A percentile compares a stretch with the other conserved stretches of the same genome.
These are phyloP conservation scores for Rattus rattus DNA, from an alignment of 2,113 vertebrate genomes.

Conservation along the genomic window DNA sequence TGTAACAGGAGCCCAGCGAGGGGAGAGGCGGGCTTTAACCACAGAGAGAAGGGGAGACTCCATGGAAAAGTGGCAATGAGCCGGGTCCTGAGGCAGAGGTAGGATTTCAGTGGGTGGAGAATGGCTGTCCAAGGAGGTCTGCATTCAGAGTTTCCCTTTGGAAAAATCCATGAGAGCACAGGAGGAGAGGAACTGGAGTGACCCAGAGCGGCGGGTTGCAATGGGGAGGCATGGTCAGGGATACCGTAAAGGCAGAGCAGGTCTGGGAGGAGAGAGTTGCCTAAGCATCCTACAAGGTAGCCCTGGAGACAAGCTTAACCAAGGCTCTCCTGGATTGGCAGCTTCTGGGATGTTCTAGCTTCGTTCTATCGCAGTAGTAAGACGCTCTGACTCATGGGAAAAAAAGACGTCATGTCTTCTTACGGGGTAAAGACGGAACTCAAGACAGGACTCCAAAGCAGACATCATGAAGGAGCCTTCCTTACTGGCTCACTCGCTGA, in stretches of 20 bases:
- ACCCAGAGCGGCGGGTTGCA: background rate
- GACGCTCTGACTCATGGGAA: background rate
- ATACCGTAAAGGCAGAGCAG: background rate
- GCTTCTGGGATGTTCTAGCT: background rate
- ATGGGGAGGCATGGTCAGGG: too few species aligned
- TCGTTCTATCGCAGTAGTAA: background rate
- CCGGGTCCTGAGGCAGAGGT: background rate
- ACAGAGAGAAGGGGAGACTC: background rate
- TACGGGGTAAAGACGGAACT: too few species aligned
- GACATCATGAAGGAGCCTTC: too few species aligned
- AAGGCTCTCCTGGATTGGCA: background rate
- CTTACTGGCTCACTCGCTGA: background rate
- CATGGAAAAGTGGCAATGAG: constrained; percentile 1
- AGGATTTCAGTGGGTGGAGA: constrained; percentile 18
- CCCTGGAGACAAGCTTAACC: background rate
- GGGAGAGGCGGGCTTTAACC: background rate
- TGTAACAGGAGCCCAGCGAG: constrained; percentile 20
- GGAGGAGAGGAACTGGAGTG: background rate
- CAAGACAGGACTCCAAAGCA: background rate
- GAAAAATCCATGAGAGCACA: background rate
- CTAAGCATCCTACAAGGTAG: background rate
- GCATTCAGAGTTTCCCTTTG: constrained; percentile 6
- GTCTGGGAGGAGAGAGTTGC: background rate
- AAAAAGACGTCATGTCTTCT: background rate
- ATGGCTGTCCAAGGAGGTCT: background rate